Conservation (phyloP, 2,113 vertebrate genomes). For the Cyphomyrus discorhynchus region DNA sequence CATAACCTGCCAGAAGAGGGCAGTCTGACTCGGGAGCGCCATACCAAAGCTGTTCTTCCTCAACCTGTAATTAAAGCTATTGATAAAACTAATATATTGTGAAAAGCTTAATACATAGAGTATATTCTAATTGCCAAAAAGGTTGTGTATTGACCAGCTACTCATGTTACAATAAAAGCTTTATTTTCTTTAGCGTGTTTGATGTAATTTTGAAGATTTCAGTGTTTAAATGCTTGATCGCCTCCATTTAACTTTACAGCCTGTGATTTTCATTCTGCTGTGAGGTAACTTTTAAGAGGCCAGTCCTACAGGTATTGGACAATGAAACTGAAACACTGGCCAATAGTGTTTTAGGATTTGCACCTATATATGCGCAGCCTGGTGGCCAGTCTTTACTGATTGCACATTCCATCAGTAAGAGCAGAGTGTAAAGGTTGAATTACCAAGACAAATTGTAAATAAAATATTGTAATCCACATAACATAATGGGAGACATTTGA, state of each 20-base stretch:
- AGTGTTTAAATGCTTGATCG: background rate
- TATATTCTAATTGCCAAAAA: background rate
- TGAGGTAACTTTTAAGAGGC: background rate
- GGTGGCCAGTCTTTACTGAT: background rate
- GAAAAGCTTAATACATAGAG: background rate
- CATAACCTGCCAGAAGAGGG: background rate
- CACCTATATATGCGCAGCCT: background rate
- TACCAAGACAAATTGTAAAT: background rate
- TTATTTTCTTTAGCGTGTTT: background rate
- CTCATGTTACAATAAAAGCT: background rate
- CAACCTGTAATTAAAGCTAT: background rate
- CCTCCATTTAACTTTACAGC: background rate
- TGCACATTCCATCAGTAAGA: background rate
- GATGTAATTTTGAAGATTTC: background rate
- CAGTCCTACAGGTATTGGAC: background rate
- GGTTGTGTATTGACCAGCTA: background rate
- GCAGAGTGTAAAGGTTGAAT: background rate
- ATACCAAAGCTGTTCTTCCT: background rate
- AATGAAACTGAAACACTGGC: background rate
- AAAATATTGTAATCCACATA: background rate
- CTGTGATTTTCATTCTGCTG: background rate
- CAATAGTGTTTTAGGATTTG: background rate
- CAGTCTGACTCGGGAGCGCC: background rate
- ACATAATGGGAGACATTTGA: background rate
- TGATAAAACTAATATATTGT: background rate